These are phyloP conservation scores for Protobothrops flavoviridis DNA, from an alignment of 2,113 vertebrate species.

Conservation along the genomic window DNA sequence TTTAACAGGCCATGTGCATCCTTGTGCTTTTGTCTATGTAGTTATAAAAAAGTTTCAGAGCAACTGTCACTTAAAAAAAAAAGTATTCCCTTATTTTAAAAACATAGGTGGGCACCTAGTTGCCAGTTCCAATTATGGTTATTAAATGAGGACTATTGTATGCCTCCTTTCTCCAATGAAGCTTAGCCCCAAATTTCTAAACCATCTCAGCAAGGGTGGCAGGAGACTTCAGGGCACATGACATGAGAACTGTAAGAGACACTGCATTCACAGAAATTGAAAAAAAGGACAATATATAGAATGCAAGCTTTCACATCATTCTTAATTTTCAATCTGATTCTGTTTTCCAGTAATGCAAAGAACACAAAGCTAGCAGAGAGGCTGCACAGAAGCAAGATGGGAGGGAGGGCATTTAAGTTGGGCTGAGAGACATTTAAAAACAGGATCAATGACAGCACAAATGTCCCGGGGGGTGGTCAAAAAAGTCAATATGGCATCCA, in stretches of 20 bases:
- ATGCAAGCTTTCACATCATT: conserved; percentile 26
- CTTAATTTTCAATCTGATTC: background rate
- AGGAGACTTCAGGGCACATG: background rate
- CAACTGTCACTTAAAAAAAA: background rate
- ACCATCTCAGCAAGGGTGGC: background rate
- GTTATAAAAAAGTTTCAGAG: background rate
- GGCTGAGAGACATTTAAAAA: background rate
- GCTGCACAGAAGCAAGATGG: background rate
- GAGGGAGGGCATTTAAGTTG: background rate
- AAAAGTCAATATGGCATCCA: background rate
- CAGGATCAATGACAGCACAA: conserved; percentile 43
- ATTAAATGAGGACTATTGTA: background rate
- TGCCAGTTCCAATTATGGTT: background rate
- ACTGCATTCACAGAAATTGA: background rate
- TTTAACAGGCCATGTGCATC: background rate
- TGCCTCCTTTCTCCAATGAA: background rate
- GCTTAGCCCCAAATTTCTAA: background rate
- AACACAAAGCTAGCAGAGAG: background rate
- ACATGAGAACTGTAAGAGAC: too few relatives aligned
- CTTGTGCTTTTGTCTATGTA: background rate
- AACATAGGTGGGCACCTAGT: background rate
- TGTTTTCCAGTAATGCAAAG: background rate
- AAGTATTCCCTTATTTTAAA: background rate
- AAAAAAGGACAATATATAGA: fast-evolving
- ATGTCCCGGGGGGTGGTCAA: background rate